Base-by-base conservation (phyloP, 2,888 invertebrate genomes). In the Rhamnusium bicolor region DNA sequence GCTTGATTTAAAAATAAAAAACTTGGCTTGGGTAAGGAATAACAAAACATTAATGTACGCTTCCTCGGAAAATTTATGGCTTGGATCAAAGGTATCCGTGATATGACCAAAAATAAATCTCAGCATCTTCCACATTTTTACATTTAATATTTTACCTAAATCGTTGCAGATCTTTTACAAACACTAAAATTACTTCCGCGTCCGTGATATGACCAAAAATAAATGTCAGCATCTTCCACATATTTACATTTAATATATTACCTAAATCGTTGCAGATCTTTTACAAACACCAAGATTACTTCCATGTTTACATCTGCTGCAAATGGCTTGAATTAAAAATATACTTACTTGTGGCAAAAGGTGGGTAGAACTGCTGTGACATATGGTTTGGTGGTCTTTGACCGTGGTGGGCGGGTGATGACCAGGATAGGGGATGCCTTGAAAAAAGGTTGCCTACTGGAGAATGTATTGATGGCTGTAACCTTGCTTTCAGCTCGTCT, bases 401-500 rank as follows among this genome's bases (percentile, higher is more conserved):
- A 32, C 82, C 81, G 61, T 83, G 83, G 72, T 83, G 84, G 14
- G 83, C 75, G 7, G 82, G 79, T 8, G 82, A 74, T 21, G 82
- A 79, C 82, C 84, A 85, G 47, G 76, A 75, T 5, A 83, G 71
- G 18, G 83, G 78, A 2, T 85, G 85, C 66, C 85, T 83, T 14
- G 82, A 75, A 69, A 85, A 84, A 29, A 85, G 74, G 56, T 80
- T 82, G 78, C 85, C 85, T 56, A 88, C 85, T 14, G 88, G 87
- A 65, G 87, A 88, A 74, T 88, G 88, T 65, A 87, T 83, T 19
- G 88, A 83, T 72, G 95, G 95, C 88, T 96, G 96, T 82, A 96
- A 92, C 80, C 96, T 92, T 71, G 96, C 94, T 90, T 96, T 96
- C 85, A 96, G 90, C 89, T 96, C 96, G 88, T 97, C 93, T 19